Percentiles rank a stretch among this genome's conserved stretches.
phyloP scores from a whole-genome alignment of 2,888 invertebrate species.

The Drosophila quasianomalipes region DNA sequence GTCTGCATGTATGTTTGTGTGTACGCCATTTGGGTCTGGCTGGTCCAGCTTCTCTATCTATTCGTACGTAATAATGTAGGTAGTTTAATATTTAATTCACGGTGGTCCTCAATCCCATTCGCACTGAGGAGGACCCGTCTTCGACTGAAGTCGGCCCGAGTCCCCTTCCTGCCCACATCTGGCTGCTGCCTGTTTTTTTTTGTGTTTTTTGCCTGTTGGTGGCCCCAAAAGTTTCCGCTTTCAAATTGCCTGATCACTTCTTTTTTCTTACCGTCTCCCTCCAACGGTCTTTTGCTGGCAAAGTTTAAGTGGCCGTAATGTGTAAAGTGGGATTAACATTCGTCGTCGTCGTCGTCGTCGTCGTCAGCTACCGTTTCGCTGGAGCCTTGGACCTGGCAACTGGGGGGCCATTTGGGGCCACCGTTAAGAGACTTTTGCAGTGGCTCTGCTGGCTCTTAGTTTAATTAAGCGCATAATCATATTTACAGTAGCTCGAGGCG shows the following conservation, averaged over 20 bases:
- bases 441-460: constrained; percentile 29
- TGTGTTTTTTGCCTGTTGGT: constrained; percentile 19
- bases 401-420: constrained; percentile 4
- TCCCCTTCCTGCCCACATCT: constrained; percentile 9
- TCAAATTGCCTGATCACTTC: constrained; percentile 49
- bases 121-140: constrained; percentile 9
- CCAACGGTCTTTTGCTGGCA: constrained; percentile 6
- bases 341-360: constrained; percentile 13
- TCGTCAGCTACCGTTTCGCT: constrained; percentile 48
- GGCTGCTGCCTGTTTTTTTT: constrained; percentile 1
- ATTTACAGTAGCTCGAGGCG: constrained; percentile 58
- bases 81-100: constrained; percentile 70
- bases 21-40: constrained; percentile 42
- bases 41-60: constrained; percentile 52
- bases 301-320: constrained; percentile 51
- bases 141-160: not conserved
- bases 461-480: constrained; percentile 73
- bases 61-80: constrained; percentile 67
- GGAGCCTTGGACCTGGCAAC: constrained; percentile 17
- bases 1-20: constrained; percentile 9
- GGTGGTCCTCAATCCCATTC: constrained; percentile 58
- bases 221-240: constrained; percentile 64
- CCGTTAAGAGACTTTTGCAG: constrained; percentile 15
- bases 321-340: constrained; percentile 66
- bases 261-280: not conserved